A percentile compares a stretch with the other conserved stretches of the same genome.
Conservation (phyloP, 2,797 vertebrate genomes). For the Tolypeutes matacus region DNA sequence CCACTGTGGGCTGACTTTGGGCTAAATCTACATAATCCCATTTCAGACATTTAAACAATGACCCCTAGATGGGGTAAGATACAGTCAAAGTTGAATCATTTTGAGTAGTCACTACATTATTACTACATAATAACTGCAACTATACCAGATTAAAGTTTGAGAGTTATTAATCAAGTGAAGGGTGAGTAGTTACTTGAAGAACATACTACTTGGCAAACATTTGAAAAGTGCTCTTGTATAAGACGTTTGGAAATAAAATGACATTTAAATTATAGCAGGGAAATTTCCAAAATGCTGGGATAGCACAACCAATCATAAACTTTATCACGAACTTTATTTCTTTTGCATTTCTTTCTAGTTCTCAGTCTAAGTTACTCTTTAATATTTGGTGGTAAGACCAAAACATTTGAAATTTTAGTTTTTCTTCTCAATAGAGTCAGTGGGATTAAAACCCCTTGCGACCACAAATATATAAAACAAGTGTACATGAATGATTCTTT, state of each 20-base stretch:
- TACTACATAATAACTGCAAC: neutral
- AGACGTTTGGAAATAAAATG: conserved; percentile 20
- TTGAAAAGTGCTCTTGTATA: neutral
- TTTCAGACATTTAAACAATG: neutral
- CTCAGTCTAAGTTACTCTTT: conserved; percentile 73
- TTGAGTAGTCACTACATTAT: neutral
- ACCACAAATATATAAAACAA: conserved; percentile 28
- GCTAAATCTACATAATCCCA: neutral
- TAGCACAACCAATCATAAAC: neutral
- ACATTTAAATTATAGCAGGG: neutral
- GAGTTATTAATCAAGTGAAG: neutral
- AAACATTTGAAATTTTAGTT: conserved; percentile 64
- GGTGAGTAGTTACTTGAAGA: neutral
- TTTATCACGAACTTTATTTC: conserved; percentile 69
- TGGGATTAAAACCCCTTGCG: conserved; percentile 41
- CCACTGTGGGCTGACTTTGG: neutral
- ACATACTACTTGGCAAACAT: neutral
- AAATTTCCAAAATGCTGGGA: neutral
- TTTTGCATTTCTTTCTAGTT: conserved; percentile 77
- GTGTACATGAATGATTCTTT: conserved; percentile 52
- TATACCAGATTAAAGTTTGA: neutral
- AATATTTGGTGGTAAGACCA: conserved; percentile 63
- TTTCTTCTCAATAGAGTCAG: conserved; percentile 47
- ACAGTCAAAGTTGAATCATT: neutral
- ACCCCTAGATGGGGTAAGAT: neutral